Evolutionary conservation across 2,113 vertebrate genomes (phyloP).

Genomic region (Ellobius talpinus): DNA sequence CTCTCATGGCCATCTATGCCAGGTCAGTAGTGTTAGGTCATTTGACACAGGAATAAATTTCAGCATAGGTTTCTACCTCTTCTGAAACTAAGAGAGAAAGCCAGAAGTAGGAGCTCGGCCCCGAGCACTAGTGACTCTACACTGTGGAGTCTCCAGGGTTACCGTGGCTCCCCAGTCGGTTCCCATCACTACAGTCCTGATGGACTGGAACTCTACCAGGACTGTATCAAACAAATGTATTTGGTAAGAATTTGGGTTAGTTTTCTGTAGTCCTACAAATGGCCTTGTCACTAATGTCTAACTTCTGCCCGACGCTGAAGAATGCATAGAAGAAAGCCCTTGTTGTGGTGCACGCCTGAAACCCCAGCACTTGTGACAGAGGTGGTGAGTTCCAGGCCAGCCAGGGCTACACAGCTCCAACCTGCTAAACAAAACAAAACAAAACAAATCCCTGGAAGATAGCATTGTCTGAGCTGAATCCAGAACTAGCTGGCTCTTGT

Average conservation of each 20-base stretch:
- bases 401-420: background rate
- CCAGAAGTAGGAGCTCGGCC: background rate
- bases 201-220: background rate
- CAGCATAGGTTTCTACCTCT: background rate
- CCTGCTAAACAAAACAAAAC: background rate
- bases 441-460: background rate
- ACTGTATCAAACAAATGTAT: background rate
- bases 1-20: background rate
- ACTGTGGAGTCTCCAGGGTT: background rate
- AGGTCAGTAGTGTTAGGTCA: background rate
- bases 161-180: background rate
- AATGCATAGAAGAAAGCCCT: background rate
- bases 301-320: background rate
- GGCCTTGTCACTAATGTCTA: background rate
- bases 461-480: conserved; percentile 39
- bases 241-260: background rate
- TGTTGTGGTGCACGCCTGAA: background rate
- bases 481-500: background rate
- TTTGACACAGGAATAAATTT: background rate
- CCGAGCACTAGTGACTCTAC: background rate
- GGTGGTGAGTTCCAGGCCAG: background rate
- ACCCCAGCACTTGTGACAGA: background rate
- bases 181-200: background rate
- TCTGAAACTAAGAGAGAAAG: background rate
- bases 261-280: conserved; percentile 11